phyloP scores from a whole-genome alignment of 2,113 vertebrate genomes.

The Cairina moschata region DNA sequence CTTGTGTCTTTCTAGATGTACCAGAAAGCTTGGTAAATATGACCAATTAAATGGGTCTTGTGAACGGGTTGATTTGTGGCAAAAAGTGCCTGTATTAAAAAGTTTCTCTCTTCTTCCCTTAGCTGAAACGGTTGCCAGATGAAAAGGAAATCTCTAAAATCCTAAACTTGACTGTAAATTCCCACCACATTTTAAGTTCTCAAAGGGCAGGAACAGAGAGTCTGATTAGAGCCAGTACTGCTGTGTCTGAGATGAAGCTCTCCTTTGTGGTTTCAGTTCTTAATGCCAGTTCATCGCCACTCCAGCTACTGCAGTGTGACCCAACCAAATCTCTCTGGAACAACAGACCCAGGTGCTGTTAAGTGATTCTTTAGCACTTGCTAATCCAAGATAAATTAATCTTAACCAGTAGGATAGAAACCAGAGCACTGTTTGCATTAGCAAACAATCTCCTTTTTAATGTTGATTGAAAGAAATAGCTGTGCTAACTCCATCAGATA shows the following conservation, averaged over 20 bases:
- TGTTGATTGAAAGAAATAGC: not conserved
- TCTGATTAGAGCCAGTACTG: not conserved
- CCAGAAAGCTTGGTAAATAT: not conserved
- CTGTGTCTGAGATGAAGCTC: not conserved
- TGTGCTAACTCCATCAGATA: not conserved
- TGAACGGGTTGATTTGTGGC: not conserved
- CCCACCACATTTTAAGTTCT: not conserved
- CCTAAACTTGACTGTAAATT: not conserved
- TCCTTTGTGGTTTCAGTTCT: not conserved
- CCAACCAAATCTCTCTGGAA: not conserved
- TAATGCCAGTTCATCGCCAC: not conserved
- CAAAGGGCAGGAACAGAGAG: not conserved
- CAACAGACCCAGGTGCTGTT: not conserved
- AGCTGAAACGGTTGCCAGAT: not conserved
- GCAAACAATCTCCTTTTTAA: not conserved
- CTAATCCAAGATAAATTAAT: not conserved
- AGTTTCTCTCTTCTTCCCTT: not conserved
- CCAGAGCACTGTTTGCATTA: not conserved
- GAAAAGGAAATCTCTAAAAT: not conserved
- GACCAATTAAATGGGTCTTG: not conserved
- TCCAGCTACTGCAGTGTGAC: not conserved
- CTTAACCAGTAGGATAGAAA: not conserved
- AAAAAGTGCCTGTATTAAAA: not conserved
- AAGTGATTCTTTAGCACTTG: not conserved
- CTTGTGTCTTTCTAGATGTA: not conserved